A percentile compares a stretch with the other conserved stretches of the same genome.
These are phyloP conservation scores for Pandemis corylana DNA, from an alignment of 2,888 invertebrate genomes.

Conservation along the genomic window DNA sequence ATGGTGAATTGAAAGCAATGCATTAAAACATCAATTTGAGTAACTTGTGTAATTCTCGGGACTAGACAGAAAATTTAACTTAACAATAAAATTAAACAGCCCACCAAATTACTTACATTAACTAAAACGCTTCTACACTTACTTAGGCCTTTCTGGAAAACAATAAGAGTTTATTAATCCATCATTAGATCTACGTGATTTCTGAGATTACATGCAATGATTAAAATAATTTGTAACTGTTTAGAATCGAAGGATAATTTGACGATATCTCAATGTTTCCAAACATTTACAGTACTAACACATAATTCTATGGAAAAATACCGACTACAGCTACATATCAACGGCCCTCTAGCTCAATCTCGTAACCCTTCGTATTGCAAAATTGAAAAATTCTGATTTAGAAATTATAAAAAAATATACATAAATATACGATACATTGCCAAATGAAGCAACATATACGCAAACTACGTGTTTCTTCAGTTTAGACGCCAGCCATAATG, in stretches of 20 bases:
- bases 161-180: conserved; percentile 18
- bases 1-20: not conserved
- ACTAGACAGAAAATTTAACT: conserved; percentile 32
- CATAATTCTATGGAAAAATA: conserved; percentile 9
- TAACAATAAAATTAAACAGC: not conserved
- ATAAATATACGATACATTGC: too few species aligned
- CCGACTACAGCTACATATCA: not conserved
- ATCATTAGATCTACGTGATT: not conserved
- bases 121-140: conserved; percentile 21
- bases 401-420: too few species aligned
- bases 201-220: conserved; percentile 6
- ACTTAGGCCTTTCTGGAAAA: conserved; percentile 23
- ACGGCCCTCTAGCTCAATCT: too few species aligned
- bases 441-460: too few species aligned
- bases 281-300: conserved; percentile 27
- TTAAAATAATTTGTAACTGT: not conserved
- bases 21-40: not conserved
- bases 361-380: too few species aligned
- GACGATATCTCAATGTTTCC: conserved; percentile 17
- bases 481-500: too few species aligned
- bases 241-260: not conserved
- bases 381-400: too few species aligned
- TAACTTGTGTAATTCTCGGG: conserved; percentile 24
- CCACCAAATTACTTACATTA: conserved; percentile 8
- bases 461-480: too few species aligned